Base-by-base conservation (phyloP, 2,797 vertebrate genomes). In the Vultur gryphus region DNA sequence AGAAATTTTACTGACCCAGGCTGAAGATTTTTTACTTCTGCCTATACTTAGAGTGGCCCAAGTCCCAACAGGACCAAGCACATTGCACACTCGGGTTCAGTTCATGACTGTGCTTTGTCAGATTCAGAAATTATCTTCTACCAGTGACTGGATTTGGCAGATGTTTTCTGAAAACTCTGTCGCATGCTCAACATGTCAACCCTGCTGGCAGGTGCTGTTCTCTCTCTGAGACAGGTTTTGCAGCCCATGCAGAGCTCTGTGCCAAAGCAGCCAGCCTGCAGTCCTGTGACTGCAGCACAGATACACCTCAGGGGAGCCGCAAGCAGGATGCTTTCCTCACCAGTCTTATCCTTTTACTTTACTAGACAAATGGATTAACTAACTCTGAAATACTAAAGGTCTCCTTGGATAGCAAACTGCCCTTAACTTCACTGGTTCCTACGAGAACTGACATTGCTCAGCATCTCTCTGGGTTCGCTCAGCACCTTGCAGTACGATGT, bases 361-460 rank as follows among this genome's bases (percentile, higher is more conserved):
- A 70, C 67, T 33, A 91, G 91, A 97, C 95, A 95, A 93, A 95
- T 80, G 64, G 71, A 92, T 91, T 95, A 95, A 93, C 54, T 58
- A 71, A 80, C 24, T 77, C 71, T 92, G 96, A 95, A 97, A 79
- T 61, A 61, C 31, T 67, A 41, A 92, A 95, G 82, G 93, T 95
- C 82, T 95, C 87, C 75, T 83, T 77, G 71, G 71, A 82, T 83
- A 82, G 84, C 58, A 92, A 79, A 84, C 3, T 87, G 58, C 54
- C 70, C 70, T 57, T 84, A 92, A 69, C 58, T 62, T 62, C 65
- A 41, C 29, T 0, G 1, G 51, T 62, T 95, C 59, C 87, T 85
- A 85, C 59, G 48, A 91, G 61, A 91, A 81, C 3, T 78, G 90
- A 91, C 85, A 28, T 65, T 71, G 61, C 65, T 88, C 41, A 29